Percentiles rank a stretch among this genome's conserved stretches.
phyloP scores from a whole-genome alignment of 2,113 vertebrate genomes.

The Gasterosteus nipponicus region DNA sequence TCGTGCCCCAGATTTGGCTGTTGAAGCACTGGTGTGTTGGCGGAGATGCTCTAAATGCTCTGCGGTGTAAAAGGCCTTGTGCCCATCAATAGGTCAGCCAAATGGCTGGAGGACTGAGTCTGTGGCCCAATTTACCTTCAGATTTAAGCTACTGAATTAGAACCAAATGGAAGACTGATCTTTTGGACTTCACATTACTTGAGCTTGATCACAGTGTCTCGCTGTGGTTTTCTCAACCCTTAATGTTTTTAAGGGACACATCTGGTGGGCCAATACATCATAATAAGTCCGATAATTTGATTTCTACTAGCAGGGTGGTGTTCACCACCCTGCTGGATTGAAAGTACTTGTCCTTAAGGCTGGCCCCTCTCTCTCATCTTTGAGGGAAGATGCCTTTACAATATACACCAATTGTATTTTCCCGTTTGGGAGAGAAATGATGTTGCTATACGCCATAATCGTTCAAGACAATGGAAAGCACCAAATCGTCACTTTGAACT shows the following conservation, averaged over 20 bases:
- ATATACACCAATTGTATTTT: background rate
- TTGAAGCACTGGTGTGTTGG: slow-evolving; percentile 1
- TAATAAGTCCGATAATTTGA: slow-evolving; percentile 33
- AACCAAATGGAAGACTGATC: background rate
- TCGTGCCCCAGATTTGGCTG: slow-evolving; percentile 31
- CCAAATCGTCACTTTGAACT: background rate
- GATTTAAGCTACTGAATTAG: slow-evolving; percentile 11
- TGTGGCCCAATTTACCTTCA: slow-evolving; percentile 21
- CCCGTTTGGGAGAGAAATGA: background rate
- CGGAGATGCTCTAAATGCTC: background rate
- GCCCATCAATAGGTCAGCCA: background rate
- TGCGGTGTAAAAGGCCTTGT: background rate
- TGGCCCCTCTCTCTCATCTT: background rate
- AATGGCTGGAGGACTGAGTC: background rate
- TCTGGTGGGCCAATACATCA: slow-evolving; percentile 18
- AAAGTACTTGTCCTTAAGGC: background rate
- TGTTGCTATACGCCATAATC: background rate
- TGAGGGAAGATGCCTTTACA: background rate
- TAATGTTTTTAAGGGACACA: background rate
- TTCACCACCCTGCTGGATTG: background rate
- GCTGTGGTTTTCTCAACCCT: background rate
- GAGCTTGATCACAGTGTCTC: background rate
- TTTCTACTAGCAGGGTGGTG: slow-evolving; percentile 35
- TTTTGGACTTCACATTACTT: slow-evolving; percentile 5
- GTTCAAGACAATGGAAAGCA: background rate